These are phyloP conservation scores for Agapornis canus DNA, from an alignment of 2,797 vertebrate species.

Conservation along the genomic window DNA sequence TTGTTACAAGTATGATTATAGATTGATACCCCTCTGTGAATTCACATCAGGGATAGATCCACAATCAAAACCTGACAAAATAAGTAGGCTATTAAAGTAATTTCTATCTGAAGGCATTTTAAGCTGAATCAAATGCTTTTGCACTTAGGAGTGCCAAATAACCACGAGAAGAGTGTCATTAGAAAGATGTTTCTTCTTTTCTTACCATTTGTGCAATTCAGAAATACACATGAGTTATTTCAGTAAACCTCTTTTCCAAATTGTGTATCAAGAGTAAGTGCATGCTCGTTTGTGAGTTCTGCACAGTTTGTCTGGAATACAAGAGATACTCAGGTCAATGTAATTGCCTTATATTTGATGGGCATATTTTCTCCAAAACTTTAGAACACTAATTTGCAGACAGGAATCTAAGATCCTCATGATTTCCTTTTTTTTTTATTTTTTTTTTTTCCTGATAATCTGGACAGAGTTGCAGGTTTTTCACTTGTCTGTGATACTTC, in stretches of 20 bases:
- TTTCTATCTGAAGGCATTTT: background rate
- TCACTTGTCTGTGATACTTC: background rate
- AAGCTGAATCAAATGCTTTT: background rate
- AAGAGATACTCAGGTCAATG: background rate
- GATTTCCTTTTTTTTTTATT: background rate
- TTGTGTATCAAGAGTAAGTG: background rate
- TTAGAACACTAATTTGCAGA: background rate
- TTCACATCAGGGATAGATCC: background rate
- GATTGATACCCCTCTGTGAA: background rate
- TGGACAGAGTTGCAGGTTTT: background rate
- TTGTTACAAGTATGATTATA: background rate
- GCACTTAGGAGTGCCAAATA: background rate
- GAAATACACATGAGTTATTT: background rate
- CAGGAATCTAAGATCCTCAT: background rate
- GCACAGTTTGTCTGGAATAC: background rate
- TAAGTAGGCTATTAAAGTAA: background rate
- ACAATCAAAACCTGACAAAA: background rate
- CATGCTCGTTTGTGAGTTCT: background rate
- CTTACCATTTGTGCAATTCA: background rate
- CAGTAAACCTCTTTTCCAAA: background rate
- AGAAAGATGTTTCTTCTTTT: background rate
- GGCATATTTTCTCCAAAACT: background rate
- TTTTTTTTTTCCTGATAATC: background rate
- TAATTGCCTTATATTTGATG: background rate
- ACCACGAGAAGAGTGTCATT: background rate